Percentiles rank a stretch among this genome's conserved stretches.
Conservation (phyloP, 2,888 invertebrate species). For the Drosophila mayaguana region DNA sequence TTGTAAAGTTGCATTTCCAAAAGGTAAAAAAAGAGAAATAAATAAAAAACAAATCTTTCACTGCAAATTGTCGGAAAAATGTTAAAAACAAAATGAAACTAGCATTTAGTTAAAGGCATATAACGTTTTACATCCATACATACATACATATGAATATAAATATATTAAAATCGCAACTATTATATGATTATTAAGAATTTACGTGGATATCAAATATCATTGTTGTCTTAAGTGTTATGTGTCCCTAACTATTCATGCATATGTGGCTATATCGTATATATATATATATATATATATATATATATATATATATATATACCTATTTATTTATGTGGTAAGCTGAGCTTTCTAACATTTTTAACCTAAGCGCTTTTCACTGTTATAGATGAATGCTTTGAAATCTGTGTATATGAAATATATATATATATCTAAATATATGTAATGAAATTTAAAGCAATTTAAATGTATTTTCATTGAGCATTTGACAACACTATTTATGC, state of each 20-base stretch:
- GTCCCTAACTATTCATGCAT: conserved; percentile 44
- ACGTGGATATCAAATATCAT: conserved; percentile 78
- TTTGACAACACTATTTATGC: background rate
- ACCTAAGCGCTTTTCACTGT: conserved; percentile 45
- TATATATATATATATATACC: background rate
- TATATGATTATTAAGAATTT: conserved; percentile 67
- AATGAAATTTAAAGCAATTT: conserved; percentile 11
- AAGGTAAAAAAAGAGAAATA: background rate
- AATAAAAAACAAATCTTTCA: background rate
- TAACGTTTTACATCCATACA: background rate
- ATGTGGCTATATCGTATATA: conserved; percentile 26
- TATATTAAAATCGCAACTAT: conserved; percentile 22
- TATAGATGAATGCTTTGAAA: conserved; percentile 45
- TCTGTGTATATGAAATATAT: conserved; percentile 42
- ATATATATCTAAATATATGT: conserved; percentile 21
- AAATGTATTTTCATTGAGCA: background rate
- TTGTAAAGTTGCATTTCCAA: conserved; percentile 13
- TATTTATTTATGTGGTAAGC: conserved; percentile 61
- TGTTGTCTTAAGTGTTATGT: conserved; percentile 75
- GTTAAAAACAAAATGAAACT: conserved; percentile 18
- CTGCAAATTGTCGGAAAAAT: background rate
- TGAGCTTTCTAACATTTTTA: conserved; percentile 70
- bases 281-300: conserved; percentile 3
- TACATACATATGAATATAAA: background rate
- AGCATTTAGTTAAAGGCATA: conserved; percentile 20